These are phyloP conservation scores for Mico argentatus DNA, from an alignment of 2,797 vertebrate species.

Conservation along the genomic window DNA sequence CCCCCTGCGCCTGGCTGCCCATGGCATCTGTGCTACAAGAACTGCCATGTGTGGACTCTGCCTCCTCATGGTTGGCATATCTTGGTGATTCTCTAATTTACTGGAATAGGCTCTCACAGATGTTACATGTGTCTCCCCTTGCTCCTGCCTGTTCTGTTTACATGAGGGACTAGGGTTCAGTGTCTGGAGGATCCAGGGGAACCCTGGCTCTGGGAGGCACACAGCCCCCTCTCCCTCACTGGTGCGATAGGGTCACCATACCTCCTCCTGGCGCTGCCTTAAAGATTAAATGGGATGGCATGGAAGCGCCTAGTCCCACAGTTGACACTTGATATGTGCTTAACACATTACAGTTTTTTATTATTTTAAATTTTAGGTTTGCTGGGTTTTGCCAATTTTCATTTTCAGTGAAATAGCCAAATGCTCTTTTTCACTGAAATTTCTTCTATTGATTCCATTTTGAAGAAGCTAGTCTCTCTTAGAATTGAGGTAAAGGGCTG, in stretches of 20 bases:
- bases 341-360: fast-evolving
- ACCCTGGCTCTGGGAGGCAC: neutral
- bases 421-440: neutral
- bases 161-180: neutral
- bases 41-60: neutral
- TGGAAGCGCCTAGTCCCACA: fast-evolving
- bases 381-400: neutral
- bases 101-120: neutral
- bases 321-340: neutral
- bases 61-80: neutral
- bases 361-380: neutral
- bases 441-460: conserved; percentile 19
- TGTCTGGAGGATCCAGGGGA: neutral
- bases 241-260: fast-evolving
- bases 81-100: neutral
- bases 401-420: neutral
- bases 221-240: no score
- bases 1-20: neutral
- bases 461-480: conserved; percentile 34
- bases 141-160: neutral
- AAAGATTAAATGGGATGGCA: fast-evolving
- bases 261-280: fast-evolving
- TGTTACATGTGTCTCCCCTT: neutral
- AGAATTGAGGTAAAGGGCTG: neutral
- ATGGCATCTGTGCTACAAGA: neutral